These are phyloP conservation scores for Allygus modestus DNA, from an alignment of 2,888 invertebrate species.

Conservation along the genomic window DNA sequence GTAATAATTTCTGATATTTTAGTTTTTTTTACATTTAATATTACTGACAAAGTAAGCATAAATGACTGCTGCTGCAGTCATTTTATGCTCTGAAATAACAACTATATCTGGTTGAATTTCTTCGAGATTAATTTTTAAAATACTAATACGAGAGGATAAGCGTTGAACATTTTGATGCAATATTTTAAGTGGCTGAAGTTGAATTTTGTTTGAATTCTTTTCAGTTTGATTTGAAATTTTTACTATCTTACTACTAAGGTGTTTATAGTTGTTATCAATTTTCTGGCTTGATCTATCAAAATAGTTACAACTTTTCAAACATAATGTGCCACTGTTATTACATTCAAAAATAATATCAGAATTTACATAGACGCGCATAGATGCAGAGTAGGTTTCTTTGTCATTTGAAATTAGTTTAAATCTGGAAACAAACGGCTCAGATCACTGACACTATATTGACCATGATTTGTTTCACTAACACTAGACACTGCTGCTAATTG, in stretches of 20 bases:
- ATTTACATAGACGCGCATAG: background rate
- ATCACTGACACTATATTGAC: constrained; percentile 11
- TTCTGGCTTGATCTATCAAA: too few relatives aligned
- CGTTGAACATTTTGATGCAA: constrained; percentile 42
- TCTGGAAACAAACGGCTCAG: background rate
- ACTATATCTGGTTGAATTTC: constrained; percentile 36
- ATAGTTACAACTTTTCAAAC: too few relatives aligned
- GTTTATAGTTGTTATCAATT: too few relatives aligned
- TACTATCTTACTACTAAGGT: too few relatives aligned
- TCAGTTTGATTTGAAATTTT: background rate
- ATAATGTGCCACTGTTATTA: too few relatives aligned
- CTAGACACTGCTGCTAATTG: background rate
- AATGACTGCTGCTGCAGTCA: constrained; percentile 66
- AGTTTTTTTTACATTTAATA: too few relatives aligned
- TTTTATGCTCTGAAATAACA: constrained; percentile 32
- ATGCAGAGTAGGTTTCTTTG: background rate
- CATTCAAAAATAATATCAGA: too few relatives aligned
- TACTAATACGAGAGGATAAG: constrained; percentile 15
- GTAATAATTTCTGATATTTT: too few relatives aligned
- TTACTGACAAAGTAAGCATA: too few relatives aligned
- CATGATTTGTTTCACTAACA: background rate
- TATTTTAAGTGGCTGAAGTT: background rate
- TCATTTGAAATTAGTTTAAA: constrained; percentile 3
- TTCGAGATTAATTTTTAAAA: constrained; percentile 47
- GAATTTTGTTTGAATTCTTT: background rate